A percentile compares a stretch with the other conserved stretches of the same genome.
These are phyloP conservation scores for Adela reaumurella DNA, from an alignment of 2,888 invertebrate species.

Conservation along the genomic window DNA sequence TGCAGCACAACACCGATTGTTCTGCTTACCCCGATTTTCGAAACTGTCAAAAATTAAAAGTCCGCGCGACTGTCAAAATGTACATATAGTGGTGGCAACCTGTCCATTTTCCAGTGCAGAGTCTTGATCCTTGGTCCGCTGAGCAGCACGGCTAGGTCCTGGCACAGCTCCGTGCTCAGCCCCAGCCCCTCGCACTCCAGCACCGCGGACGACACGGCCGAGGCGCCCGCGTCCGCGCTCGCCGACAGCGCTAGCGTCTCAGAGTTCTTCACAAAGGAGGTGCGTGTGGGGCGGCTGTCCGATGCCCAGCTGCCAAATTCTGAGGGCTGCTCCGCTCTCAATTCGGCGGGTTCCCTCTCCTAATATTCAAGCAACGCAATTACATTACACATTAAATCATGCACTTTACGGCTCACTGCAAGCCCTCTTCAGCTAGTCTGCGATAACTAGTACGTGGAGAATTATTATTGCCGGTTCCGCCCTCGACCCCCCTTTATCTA, in stretches of 20 bases:
- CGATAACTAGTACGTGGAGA: too few species aligned
- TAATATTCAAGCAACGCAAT: neutral
- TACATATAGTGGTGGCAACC: too few species aligned
- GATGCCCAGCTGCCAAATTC: slow-evolving; percentile 44
- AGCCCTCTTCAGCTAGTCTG: too few species aligned
- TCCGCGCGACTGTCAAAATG: too few species aligned
- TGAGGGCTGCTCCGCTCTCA: slow-evolving; percentile 15
- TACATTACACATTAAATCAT: too few species aligned
- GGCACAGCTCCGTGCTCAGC: slow-evolving; percentile 61
- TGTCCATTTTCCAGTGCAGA: slow-evolving; percentile 64
- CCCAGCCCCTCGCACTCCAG: slow-evolving; percentile 65
- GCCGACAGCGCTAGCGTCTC: slow-evolving; percentile 39
- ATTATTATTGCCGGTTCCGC: too few species aligned
- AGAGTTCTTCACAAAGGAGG: slow-evolving; percentile 48
- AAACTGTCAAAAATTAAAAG: too few species aligned
- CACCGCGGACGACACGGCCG: slow-evolving; percentile 53
- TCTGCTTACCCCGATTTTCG: too few species aligned
- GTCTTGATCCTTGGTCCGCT: slow-evolving; percentile 69
- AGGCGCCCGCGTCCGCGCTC: slow-evolving; percentile 39
- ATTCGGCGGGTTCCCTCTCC: neutral
- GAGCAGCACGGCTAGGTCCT: slow-evolving; percentile 67
- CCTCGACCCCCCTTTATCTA: too few species aligned
- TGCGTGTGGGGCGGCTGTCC: slow-evolving; percentile 41
- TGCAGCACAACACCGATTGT: too few species aligned
- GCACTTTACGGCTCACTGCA: too few species aligned